Evolutionary conservation across 2,113 vertebrate genomes (phyloP), one percentile per base, ranked within the genome.

Genomic region (Pygoscelis antarcticus): DNA sequence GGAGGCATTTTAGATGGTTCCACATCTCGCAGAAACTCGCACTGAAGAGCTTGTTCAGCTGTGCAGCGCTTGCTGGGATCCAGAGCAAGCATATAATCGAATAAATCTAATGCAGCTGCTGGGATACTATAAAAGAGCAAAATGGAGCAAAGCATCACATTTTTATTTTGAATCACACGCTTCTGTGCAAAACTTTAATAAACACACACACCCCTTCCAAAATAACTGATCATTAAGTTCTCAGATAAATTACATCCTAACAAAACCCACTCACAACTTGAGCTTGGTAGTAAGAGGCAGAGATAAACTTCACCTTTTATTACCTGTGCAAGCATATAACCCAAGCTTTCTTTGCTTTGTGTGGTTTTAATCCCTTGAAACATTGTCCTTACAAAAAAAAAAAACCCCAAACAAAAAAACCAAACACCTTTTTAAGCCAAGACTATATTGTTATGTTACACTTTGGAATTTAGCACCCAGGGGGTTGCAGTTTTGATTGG

Each of bases 1-100:
- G 99, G 99, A 72, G 99, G 99, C 99, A 99, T 99, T 98, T 99
- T 99, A 96, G 99, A 98, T 4, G 99, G 99, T 81, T 99, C 99
- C 88, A 99, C 99, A 5, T 99, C 99, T 90, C 98, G 98, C 42
- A 99, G 98, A 93, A 99, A 99, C 92, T 99, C 99, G 3, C 99
- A 99, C 94, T 98, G 98, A 93, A 99, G 97, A 42, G 99, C 99
- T 92, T 99, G 99, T 70, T 99, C 99, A 4, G 99, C 99, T 16
- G 99, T 99, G 81, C 99, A 99, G 64, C 99, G 99, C 92, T 99
- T 99, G 97, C 98, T 99, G 87, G 99, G 99, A 95, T 99, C 99
- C 98, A 99, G 94, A 91, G 99, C 99, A 57, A 99, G 98, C 99
- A 99, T 99, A 87, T 99, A 99, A 97, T 99, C 99, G 12, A 99